Base-by-base conservation (phyloP, 2,797 vertebrate species). In the Eutrigla gurnardus region DNA sequence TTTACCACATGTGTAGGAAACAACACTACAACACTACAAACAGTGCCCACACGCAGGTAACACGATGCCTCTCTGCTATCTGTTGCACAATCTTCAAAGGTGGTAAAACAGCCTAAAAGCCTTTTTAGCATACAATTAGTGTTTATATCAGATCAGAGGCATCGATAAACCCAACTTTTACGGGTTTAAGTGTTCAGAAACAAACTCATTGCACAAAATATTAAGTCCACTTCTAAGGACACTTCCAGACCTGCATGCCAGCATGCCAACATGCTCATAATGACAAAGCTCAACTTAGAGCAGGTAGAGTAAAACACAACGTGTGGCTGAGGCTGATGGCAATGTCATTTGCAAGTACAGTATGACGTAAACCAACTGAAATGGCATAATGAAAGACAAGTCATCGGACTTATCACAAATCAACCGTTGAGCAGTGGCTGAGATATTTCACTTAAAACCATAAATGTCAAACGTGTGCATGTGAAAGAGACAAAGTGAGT, bases 21-120 rank as follows among this genome's bases (percentile, higher is more conserved):
- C 67, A 68, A 76, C 70, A 63, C 33, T 47, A 52, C 33, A 55
- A 39, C 17, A 71, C n/a, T 62, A 25, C 25, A 53, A 52, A 65
- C 57, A 49, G 54, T 10, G 17, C 18, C 63, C 88, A 84, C 75
- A 84, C 86, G 83, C 70, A 53, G 47, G 86, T 59, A 83, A 82
- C 68, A 14, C 66, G 7, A 77, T 18, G 60, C 68, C 42, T 68
- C 45, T 66, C 33, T 60, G 18, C 67, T 70, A 64, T 68, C 50
- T 64, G 18, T n/a, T 52, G 46, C 54, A 61, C 54, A 5, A n/a
- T 50, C 52, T 61, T 58, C 39, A 70, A 42, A 76, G 43, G 37
- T 66, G 71, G 55, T 35, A 52, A 71, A 76, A 57, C 78, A 76
- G 65, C 62, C 75, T 36, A 15, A 17, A 37, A 52, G 58, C 43